Percentiles rank a stretch among this genome's conserved stretches.
Conservation (phyloP, 2,797 vertebrate species). For the Oryzias sinensis region DNA sequence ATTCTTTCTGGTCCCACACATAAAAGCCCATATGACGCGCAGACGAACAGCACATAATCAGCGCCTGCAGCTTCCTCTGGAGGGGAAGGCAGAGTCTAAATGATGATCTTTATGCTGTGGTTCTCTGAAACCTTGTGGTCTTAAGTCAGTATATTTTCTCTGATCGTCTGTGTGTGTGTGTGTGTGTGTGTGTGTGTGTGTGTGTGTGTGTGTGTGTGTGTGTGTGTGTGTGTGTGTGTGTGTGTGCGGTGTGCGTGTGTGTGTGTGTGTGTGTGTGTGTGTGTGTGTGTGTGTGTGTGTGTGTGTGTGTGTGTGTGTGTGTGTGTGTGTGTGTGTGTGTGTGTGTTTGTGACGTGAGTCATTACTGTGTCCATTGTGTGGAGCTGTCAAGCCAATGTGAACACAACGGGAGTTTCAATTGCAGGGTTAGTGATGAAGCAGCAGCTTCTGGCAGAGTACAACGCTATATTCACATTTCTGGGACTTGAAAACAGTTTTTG, state of each 20-base stretch:
- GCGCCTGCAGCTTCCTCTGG: constrained; percentile 63
- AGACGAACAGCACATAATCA: constrained; percentile 66
- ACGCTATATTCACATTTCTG: constrained; percentile 53
- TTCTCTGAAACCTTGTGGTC: constrained; percentile 62
- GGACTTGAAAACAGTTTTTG: constrained; percentile 37
- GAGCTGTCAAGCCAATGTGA: constrained; percentile 57
- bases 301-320: constrained; percentile 55
- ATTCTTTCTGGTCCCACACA: constrained; percentile 27
- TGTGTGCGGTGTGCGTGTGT: constrained; percentile 9
- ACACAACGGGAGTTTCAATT: constrained; percentile 49
- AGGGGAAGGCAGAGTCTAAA: constrained; percentile 56
- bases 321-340: constrained; percentile 22
- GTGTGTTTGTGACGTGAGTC: constrained; percentile 21
- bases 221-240: constrained; percentile 55
- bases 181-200: constrained; percentile 51
- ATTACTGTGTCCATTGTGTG: constrained; percentile 68
- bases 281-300: constrained; percentile 53
- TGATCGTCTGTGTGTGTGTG: constrained; percentile 53
- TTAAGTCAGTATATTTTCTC: constrained; percentile 44
- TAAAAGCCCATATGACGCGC: constrained; percentile 32
- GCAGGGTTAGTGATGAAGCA: constrained; percentile 47
- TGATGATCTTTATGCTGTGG: constrained; percentile 72
- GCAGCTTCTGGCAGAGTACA: constrained; percentile 40
- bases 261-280: constrained; percentile 32
- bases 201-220: constrained; percentile 25